phyloP scores from a whole-genome alignment of 2,797 vertebrate species.

The Dallia pectoralis region DNA sequence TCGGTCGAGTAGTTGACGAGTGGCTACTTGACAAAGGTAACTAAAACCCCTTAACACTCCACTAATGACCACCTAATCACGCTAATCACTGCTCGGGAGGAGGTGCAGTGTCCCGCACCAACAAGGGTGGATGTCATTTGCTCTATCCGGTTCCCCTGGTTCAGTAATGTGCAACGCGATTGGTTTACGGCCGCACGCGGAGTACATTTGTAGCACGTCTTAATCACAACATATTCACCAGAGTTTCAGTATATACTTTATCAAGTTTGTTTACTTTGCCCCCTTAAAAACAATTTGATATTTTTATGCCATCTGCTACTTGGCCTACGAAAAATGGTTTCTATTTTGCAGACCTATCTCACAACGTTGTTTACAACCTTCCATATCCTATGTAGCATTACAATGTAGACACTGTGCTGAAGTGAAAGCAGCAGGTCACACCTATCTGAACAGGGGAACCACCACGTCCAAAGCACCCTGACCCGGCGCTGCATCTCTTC shows the following conservation, averaged over 20 bases:
- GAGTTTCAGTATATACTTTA: background rate
- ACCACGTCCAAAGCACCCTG: slow-evolving; percentile 47
- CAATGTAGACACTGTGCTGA: background rate
- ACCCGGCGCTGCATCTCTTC: slow-evolving; percentile 78
- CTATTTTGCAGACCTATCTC: background rate
- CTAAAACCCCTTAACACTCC: slow-evolving; percentile 85
- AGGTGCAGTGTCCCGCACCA: slow-evolving; percentile 79
- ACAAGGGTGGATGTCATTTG: slow-evolving; percentile 46
- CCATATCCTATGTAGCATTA: too few species aligned
- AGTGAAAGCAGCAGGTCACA: background rate
- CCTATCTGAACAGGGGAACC: slow-evolving; percentile 32
- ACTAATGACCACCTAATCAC: slow-evolving; percentile 77
- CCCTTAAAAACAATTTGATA: background rate
- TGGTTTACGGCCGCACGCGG: background rate
- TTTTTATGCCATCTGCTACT: background rate
- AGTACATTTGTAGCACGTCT: background rate
- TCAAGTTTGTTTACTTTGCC: background rate
- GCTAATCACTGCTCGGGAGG: slow-evolving; percentile 78
- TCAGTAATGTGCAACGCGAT: background rate
- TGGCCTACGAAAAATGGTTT: background rate
- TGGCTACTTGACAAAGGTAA: slow-evolving; percentile 99
- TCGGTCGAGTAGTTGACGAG: slow-evolving; percentile 99
- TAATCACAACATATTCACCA: background rate
- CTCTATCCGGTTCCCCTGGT: slow-evolving; percentile 19
- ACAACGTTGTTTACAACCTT: background rate